phyloP scores from a whole-genome alignment of 1,140 invertebrate species.

The Drosophila ironensis region DNA sequence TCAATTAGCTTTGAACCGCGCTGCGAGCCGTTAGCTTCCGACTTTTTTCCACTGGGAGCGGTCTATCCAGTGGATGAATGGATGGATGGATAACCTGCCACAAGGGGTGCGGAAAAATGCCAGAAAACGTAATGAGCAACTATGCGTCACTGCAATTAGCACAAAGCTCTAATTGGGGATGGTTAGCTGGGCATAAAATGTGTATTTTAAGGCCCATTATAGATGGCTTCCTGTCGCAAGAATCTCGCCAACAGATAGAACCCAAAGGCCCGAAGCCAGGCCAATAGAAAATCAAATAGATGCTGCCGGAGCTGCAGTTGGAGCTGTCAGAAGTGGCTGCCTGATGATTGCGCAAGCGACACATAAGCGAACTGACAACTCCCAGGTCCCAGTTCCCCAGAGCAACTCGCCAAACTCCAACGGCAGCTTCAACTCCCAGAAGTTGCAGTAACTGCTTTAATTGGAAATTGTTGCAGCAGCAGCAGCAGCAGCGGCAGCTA shows the following conservation, averaged over 20 bases:
- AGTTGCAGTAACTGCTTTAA: slow-evolving; percentile 37
- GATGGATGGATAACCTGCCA: neutral
- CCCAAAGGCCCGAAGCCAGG: neutral
- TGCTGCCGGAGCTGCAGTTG: slow-evolving; percentile 16
- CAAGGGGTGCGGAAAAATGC: neutral
- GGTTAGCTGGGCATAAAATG: slow-evolving; percentile 69
- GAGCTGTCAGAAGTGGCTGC: slow-evolving; percentile 70
- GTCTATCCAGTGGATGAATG: slow-evolving; percentile 15
- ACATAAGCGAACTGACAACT: slow-evolving; percentile 43
- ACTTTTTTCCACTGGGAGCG: slow-evolving; percentile 35
- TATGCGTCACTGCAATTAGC: slow-evolving; percentile 72
- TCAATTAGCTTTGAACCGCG: slow-evolving; percentile 67
- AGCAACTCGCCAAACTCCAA: slow-evolving; percentile 5
- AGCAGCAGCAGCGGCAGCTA: slow-evolving; percentile 30
- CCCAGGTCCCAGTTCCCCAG: neutral
- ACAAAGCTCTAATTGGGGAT: slow-evolving; percentile 69
- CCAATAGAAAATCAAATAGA: slow-evolving; percentile 40
- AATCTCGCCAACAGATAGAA: slow-evolving; percentile 47
- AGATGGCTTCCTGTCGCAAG: slow-evolving; percentile 71
- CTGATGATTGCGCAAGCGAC: slow-evolving; percentile 77
- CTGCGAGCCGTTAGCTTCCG: slow-evolving; percentile 64
- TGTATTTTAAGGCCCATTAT: slow-evolving; percentile 78
- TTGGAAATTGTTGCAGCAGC: slow-evolving; percentile 42
- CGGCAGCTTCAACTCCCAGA: slow-evolving; percentile 16
- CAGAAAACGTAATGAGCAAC: slow-evolving; percentile 60